Evolutionary conservation across 1,140 invertebrate genomes (phyloP), one percentile per base, ranked within the genome.

Genomic region (Octopus sinensis): DNA sequence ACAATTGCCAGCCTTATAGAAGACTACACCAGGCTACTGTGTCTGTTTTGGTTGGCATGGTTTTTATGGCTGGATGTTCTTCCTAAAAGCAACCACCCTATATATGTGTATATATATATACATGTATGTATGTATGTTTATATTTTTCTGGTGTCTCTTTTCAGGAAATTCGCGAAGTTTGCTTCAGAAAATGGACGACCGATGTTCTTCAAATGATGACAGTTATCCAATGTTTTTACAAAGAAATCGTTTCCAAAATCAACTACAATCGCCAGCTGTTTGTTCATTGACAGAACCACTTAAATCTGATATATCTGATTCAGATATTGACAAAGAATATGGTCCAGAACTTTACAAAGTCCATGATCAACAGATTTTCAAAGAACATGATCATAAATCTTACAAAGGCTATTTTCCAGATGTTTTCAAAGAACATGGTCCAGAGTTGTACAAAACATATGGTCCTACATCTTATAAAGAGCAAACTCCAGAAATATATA

Each of bases 111-210:
- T 43, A 43, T 43, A 1, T 43, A 43, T 43, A 43, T 43, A 43
- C 30, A 43, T 3, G 3, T 3, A 43, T 43, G 30, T 43, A 43
- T 43, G 30, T 43, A 43, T 43, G 30, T 43, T 43, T 43, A 43
- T 43, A 43, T 43, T 43, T 43, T 43, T 43, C 30, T 43, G 30
- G 30, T 43, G 30, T 43, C 62, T n/a, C 7, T 83, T 82, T 84
- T 13, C 79, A 86, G 86, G 86, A 75, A 86, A 86, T 51, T 87
- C 87, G 7, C 81, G 87, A 53, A 88, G 84, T 81, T 80, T 88
- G 12, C 73, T 88, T 43, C 84, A 85, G 43, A 84, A 85, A 56
- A 80, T 81, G 53, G 85, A 84, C 0, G 79, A 80, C 51, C 62
- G 75, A 9, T 73, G 68, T 17, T 23, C 68, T 6, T 73, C 68